These are phyloP conservation scores for Tetanocera ferruginea DNA, from an alignment of 2,888 invertebrate genomes.

Conservation along the genomic window DNA sequence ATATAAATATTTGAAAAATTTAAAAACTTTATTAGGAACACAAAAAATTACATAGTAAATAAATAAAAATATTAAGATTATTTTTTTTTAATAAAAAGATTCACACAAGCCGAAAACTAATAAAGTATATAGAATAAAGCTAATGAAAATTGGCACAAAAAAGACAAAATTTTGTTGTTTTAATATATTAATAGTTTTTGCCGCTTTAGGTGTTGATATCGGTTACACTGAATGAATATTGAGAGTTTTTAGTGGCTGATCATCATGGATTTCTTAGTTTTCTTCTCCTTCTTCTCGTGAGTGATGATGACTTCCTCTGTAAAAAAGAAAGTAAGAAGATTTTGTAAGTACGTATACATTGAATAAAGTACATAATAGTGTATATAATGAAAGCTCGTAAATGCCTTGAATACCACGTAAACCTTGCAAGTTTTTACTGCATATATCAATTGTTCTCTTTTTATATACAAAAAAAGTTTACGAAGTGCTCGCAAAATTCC, in stretches of 20 bases:
- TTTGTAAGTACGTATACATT: background rate
- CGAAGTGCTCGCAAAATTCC: too few relatives aligned
- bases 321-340: background rate
- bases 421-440: too few relatives aligned
- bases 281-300: conserved; percentile 65
- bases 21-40: background rate
- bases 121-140: background rate
- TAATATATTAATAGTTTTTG: background rate
- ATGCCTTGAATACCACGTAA: too few relatives aligned
- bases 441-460: too few relatives aligned
- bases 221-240: background rate
- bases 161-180: background rate
- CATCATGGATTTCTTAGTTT: conserved; percentile 66
- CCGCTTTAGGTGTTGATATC: conserved; percentile 35
- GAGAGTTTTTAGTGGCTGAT: conserved; percentile 59
- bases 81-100: background rate
- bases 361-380: too few relatives aligned
- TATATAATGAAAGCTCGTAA: too few relatives aligned
- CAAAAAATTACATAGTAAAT: background rate
- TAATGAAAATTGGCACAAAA: background rate
- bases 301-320: conserved; percentile 66
- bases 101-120: conserved; percentile 17
- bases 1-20: background rate
- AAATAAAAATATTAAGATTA: background rate
- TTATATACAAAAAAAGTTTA: too few relatives aligned